Evolutionary conservation across 2,888 invertebrate genomes (phyloP).

Genomic region (Ptilodon capucinus): DNA sequence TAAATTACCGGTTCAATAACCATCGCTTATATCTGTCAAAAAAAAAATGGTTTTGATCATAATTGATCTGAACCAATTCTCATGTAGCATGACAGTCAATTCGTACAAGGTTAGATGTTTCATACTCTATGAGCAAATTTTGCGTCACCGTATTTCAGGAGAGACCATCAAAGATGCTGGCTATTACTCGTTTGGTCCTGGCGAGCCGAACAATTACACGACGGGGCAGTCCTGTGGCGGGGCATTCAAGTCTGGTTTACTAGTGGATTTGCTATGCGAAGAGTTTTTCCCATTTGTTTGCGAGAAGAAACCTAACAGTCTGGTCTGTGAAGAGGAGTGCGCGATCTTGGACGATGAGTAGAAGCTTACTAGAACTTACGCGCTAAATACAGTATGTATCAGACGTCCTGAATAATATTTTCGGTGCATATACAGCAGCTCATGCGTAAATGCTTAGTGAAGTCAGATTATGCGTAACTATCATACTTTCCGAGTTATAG

Average conservation of each 20-base stretch:
- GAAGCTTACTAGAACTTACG: no score
- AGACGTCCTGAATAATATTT: no score
- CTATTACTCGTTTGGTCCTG: conserved; percentile 34
- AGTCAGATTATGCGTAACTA: no score
- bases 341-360: not conserved
- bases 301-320: not conserved
- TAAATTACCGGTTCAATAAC: no score
- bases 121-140: not conserved
- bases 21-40: no score
- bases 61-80: no score
- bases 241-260: conserved; percentile 29
- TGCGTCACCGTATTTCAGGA: conserved; percentile 27
- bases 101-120: not conserved
- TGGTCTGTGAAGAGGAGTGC: not conserved
- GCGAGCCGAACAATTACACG: conserved; percentile 41
- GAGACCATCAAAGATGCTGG: conserved; percentile 40
- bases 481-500: no score
- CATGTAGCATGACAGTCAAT: not conserved
- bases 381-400: no score
- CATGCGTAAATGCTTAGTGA: no score
- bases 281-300: conserved; percentile 3
- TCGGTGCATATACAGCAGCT: no score
- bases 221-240: conserved; percentile 40
- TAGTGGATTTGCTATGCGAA: conserved; percentile 41
- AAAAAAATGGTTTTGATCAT: no score